Base-by-base conservation (phyloP, 2,797 vertebrate genomes). In the Emys orbicularis region DNA sequence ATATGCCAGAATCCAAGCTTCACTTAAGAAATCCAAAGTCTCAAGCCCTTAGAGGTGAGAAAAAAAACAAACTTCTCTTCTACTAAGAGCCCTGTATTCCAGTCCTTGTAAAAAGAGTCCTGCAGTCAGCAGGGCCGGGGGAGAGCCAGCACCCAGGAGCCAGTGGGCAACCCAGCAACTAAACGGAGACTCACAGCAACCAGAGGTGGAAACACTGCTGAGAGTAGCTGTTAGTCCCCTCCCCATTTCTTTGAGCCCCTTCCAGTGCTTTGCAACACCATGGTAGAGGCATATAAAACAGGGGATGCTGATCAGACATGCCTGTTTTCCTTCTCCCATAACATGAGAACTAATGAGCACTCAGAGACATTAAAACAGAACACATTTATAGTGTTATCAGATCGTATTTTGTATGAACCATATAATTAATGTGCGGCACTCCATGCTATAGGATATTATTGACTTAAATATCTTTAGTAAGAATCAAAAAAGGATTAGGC, bases 401-500 rank as follows among this genome's bases (percentile, higher is more conserved):
- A 94, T 96, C 96, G 82, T 96, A 92, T 92, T 93, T 96, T 96
- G 96, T 96, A 97, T 92, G 95, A 97, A 92, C 95, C 96, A 95
- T 95, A 90, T 96, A 97, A 97, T 97, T 97, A 97, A 97, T 94
- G 89, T 94, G 91, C 29, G 2, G 96, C 90, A 97, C 84, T 95
- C 93, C 68, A 93, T 91, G 93, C 95, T 88, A 31, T 91, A 92
- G 95, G 89, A 94, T 96, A 97, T 94, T 97, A 95, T 88, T 96
- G 95, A 97, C 95, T 97, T 96, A 96, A 97, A 96, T 96, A 96
- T 96, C 94, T 97, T 96, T 21, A 95, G 94, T 93, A 96, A 95
- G 95, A 97, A 97, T 97, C 95, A 97, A 92, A 97, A 97, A 96
- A 95, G 25, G 95, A 96, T 97, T 97, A 97, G 91, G 88, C 92